Conservation (phyloP, 1,140 invertebrate species). For the Colletes gigas region DNA sequence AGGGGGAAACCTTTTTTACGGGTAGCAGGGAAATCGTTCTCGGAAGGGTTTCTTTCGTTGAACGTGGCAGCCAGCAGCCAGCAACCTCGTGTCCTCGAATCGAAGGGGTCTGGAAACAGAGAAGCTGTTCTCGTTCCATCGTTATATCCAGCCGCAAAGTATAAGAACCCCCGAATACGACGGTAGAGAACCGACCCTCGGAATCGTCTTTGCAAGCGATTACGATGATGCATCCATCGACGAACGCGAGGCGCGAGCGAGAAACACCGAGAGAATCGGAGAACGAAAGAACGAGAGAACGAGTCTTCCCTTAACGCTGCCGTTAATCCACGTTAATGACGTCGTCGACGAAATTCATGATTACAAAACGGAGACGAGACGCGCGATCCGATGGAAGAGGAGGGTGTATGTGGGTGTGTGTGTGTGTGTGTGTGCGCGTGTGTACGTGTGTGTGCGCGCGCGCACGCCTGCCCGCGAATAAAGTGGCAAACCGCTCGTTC, state of each 20-base stretch:
- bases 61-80: too few relatives aligned
- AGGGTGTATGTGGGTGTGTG: too few relatives aligned
- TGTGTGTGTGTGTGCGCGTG: too few relatives aligned
- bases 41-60: too few relatives aligned
- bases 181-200: neutral
- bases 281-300: neutral
- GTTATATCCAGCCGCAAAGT: neutral
- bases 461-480: neutral
- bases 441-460: neutral
- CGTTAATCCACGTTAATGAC: slow-evolving; percentile 53
- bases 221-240: slow-evolving; percentile 7
- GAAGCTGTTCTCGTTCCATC: neutral
- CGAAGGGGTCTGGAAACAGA: slow-evolving; percentile 3
- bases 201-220: slow-evolving; percentile 34
- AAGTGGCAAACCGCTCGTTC: slow-evolving; percentile 43
- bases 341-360: slow-evolving; percentile 52
- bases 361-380: slow-evolving; percentile 40
- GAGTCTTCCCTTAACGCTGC: slow-evolving; percentile 28
- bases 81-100: neutral
- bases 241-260: neutral
- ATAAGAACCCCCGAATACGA: neutral
- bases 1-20: neutral
- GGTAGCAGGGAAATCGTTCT: too few relatives aligned
- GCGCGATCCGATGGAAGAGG: neutral
- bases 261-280: neutral